Percentiles rank a stretch among this genome's conserved stretches.
These are phyloP conservation scores for Phainopepla nitens DNA, from an alignment of 2,113 vertebrate genomes.

Conservation along the genomic window DNA sequence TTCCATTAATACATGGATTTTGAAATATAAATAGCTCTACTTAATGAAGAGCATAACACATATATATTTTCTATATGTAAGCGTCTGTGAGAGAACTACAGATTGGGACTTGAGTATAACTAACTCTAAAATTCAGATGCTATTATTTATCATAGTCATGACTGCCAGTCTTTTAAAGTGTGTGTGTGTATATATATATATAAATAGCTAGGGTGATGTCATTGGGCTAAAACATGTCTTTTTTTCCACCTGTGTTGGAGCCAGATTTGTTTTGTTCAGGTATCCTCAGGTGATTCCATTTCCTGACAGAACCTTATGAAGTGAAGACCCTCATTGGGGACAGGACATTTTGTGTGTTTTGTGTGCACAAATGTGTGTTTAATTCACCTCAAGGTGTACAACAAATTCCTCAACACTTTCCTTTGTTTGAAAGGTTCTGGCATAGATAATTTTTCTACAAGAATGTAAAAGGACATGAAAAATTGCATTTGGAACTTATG, in stretches of 20 bases:
- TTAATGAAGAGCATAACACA: background rate
- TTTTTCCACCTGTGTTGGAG: background rate
- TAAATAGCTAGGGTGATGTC: background rate
- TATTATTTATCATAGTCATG: background rate
- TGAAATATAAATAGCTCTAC: background rate
- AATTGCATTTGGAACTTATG: background rate
- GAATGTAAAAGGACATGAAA: fast-evolving
- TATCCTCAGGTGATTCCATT: background rate
- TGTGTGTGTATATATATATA: background rate
- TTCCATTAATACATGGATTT: background rate
- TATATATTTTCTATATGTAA: background rate
- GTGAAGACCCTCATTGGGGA: background rate
- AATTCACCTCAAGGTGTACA: background rate
- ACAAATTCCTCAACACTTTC: background rate
- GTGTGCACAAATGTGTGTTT: no score
- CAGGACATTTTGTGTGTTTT: background rate
- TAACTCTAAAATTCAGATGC: background rate
- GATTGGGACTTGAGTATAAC: background rate
- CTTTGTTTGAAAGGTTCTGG: background rate
- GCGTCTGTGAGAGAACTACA: background rate
- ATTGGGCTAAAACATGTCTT: background rate
- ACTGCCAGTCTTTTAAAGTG: background rate
- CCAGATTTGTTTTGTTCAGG: background rate
- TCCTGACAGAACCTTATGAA: background rate
- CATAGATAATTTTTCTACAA: background rate